phyloP scores from a whole-genome alignment of 2,113 vertebrate species.

The Paradisaea rubra region DNA sequence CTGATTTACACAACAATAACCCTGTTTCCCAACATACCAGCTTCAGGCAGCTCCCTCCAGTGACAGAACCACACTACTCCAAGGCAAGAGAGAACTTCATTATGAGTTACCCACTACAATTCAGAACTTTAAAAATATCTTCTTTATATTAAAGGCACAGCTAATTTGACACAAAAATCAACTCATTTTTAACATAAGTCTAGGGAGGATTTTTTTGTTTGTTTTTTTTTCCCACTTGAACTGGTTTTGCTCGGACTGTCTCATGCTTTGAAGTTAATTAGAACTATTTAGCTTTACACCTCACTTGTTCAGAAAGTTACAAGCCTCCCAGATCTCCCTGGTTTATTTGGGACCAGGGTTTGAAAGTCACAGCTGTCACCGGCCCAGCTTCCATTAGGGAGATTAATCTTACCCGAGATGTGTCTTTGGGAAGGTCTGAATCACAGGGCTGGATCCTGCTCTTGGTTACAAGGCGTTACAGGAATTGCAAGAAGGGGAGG shows the following conservation, averaged over 20 bases:
- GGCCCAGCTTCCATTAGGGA: neutral
- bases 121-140: neutral
- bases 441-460: neutral
- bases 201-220: neutral
- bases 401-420: neutral
- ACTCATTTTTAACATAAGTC: neutral
- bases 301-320: neutral
- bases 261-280: neutral
- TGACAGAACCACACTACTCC: neutral
- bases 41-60: neutral
- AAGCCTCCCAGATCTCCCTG: neutral
- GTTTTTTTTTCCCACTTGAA: neutral
- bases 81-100: neutral
- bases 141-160: neutral
- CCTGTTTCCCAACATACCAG: neutral
- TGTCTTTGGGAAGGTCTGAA: conserved; percentile 10
- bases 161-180: neutral
- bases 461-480: accelerated
- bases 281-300: neutral
- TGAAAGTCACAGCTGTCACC: conserved; percentile 5
- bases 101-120: neutral
- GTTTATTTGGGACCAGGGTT: neutral
- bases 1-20: conserved; percentile 39
- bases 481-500: neutral
- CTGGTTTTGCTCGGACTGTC: neutral